phyloP scores from a whole-genome alignment of 2,113 vertebrate species.

The Pseudopodoces humilis region DNA sequence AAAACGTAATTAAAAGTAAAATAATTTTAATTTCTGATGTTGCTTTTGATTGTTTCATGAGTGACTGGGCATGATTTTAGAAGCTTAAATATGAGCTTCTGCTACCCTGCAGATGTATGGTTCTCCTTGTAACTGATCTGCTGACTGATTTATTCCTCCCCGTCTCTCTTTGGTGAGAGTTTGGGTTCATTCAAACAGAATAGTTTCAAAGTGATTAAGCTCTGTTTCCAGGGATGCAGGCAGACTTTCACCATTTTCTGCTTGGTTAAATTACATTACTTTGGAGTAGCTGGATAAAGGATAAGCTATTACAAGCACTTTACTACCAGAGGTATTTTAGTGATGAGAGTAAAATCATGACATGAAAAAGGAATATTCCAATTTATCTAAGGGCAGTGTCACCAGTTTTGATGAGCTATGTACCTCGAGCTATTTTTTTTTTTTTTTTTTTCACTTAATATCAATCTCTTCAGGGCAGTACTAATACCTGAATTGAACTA shows the following conservation, averaged over 20 bases:
- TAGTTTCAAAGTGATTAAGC: slow-evolving; percentile 16
- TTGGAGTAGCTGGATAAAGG: background rate
- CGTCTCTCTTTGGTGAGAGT: background rate
- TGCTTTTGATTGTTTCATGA: background rate
- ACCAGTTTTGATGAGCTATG: background rate
- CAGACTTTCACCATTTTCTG: slow-evolving; percentile 37
- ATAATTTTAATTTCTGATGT: slow-evolving; percentile 6
- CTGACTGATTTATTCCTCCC: background rate
- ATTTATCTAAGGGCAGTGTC: background rate
- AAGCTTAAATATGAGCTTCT: background rate
- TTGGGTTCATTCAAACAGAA: background rate
- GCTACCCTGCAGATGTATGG: background rate
- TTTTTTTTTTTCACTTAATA: background rate
- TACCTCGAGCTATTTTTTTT: background rate
- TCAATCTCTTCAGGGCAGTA: background rate
- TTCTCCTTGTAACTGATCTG: background rate
- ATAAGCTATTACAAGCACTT: background rate
- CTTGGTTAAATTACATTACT: slow-evolving; percentile 19
- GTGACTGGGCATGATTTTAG: background rate
- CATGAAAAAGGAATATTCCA: background rate
- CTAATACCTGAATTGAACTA: background rate
- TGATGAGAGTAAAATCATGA: background rate
- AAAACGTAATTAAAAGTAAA: background rate
- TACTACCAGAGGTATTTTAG: background rate
- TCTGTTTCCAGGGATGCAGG: background rate